Evolutionary conservation across 2,797 vertebrate species (phyloP), one percentile per base, ranked within the genome.

Genomic region (Acanthurus tractus): DNA sequence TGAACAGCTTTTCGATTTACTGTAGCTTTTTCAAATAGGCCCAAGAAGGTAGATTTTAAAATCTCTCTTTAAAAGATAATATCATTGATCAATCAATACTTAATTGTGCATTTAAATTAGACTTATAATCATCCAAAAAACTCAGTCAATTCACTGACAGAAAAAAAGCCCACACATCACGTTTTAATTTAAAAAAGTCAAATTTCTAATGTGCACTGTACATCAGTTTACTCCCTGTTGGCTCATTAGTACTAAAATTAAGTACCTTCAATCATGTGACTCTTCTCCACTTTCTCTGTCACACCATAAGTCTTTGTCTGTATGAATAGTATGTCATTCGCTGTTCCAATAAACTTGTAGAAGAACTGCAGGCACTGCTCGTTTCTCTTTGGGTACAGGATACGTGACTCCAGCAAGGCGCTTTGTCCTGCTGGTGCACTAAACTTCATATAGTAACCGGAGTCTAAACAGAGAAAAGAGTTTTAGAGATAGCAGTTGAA

Each of bases 311-410:
- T 91, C 72, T 91, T 95, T 68, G 96, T 72, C 97, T 97, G 98
- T 74, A 97, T 50, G 12, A 92, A 78, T 17, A 99, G 92, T 50
- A 90, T 93, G 83, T 98, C 96, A 11, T 81, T 89, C 9, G 76
- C 58, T 7, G 84, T 89, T 80, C 97, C 96, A 0, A 90, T 95
- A 89, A 95, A 96, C 89, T 88, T 97, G 18, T 97, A 98, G 92
- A 97, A 98, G 86, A 98, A 97, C 84, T 98, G 95, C 62, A 98
- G 94, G 56, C 97, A 99, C 84, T 98, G 97, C 45, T 96, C 86
- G 7, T 81, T 92, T 84, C 95, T 96, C 78, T 93, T 96, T 1
- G 97, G 97, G 56, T 96, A 97, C 23, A 98, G 95, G 79, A 98
- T 96, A 14, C 96, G 93, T 4, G 97, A 98, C 88, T 98, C 96